Conservation (phyloP, 2,888 invertebrate genomes). For the Phrixothrix hirtus region DNA sequence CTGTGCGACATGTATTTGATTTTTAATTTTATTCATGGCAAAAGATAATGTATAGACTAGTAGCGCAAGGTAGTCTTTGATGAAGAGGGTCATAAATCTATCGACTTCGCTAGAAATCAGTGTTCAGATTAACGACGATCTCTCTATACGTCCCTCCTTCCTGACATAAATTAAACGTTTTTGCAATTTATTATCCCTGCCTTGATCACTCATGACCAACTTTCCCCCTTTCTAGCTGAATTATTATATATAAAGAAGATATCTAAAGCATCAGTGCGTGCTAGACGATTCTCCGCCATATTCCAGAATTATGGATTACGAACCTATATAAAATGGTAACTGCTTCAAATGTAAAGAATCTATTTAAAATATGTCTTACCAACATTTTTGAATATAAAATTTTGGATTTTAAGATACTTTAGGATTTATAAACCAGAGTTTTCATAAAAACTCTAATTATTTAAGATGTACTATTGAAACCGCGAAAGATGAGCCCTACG, state of each 20-base stretch:
- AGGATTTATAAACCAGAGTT: neutral
- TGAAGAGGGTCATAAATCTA: slow-evolving; percentile 38
- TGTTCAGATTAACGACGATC: slow-evolving; percentile 37
- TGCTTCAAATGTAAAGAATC: slow-evolving; percentile 14
- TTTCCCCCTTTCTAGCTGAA: slow-evolving; percentile 23
- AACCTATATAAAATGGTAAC: slow-evolving; percentile 11
- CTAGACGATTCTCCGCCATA: slow-evolving; percentile 14
- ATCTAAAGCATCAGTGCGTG: slow-evolving; percentile 15
- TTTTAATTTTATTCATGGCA: no score
- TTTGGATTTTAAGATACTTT: neutral
- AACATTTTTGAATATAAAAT: neutral
- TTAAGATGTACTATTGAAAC: no score
- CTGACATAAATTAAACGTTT: slow-evolving; percentile 38
- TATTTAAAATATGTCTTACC: slow-evolving; percentile 2
- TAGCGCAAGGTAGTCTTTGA: slow-evolving; percentile 34
- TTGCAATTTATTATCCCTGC: slow-evolving; percentile 34
- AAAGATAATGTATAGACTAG: slow-evolving; percentile 17
- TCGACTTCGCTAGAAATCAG: slow-evolving; percentile 37
- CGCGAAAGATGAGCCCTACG: no score
- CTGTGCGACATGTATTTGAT: no score
- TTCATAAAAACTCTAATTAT: slow-evolving; percentile 8
- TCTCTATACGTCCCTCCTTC: slow-evolving; percentile 34
- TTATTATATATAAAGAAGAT: slow-evolving; percentile 22
- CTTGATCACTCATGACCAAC: slow-evolving; percentile 31
- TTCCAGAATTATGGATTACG: slow-evolving; percentile 11